Evolutionary conservation across 30 jellyfish, hydroid and myxozoan genomes (phyloP).

Genomic region (Sanderia malayensis): DNA sequence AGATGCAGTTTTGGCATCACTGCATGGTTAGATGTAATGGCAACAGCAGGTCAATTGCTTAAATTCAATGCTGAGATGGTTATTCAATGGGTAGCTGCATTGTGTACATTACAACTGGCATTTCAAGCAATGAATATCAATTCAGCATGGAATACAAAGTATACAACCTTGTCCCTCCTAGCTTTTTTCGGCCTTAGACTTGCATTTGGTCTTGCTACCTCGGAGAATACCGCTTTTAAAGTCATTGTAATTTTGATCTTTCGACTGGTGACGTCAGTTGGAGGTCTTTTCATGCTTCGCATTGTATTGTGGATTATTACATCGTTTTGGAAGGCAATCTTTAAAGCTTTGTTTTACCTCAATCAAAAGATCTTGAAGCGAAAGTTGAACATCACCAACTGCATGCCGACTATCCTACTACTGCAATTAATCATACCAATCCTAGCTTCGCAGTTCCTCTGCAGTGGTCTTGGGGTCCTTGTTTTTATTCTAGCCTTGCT

Average conservation of each 20-base stretch:
- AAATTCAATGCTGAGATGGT: conserved; percentile 5
- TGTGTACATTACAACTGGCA: not conserved
- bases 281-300: not conserved
- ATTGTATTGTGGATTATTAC: not conserved
- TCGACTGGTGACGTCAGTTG: not conserved
- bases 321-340: not conserved
- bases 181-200: not conserved
- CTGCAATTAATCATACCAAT: not conserved
- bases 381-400: not conserved
- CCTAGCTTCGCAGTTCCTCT: not conserved
- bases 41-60: conserved; percentile 29
- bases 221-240: not conserved
- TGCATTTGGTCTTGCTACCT: not conserved
- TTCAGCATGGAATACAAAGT: not conserved
- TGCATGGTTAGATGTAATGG: conserved; percentile 9
- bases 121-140: not conserved
- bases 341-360: not conserved
- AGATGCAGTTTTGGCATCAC: conserved; percentile 26
- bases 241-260: not conserved
- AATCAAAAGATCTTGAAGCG: not conserved
- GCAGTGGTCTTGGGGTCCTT: conserved; percentile 2
- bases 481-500: not conserved
- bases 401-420: not conserved
- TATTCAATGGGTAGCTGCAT: conserved; percentile 8
- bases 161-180: not conserved